Base-by-base conservation (phyloP, 2,797 vertebrate genomes). In the Danio choprae region DNA sequence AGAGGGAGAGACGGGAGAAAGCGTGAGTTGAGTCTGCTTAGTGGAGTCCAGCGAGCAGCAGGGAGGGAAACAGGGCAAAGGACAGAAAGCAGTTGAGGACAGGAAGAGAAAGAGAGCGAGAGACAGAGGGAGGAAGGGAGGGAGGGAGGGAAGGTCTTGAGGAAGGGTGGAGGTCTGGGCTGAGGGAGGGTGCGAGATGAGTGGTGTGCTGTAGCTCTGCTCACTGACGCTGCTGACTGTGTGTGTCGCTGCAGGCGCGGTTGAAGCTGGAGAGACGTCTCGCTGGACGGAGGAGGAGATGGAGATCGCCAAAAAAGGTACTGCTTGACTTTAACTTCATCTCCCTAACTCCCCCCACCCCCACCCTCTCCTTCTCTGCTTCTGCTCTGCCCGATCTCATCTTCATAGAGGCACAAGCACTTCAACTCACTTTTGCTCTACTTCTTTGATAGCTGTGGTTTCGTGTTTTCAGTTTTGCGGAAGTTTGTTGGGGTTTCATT, bases 241-340 rank as follows among this genome's bases (percentile, higher is more conserved):
- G 59, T 80, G 63, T 82, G 51, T 73, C 15, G 22, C 91, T 94
- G 93, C 93, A 95, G 96, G 95, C 91, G 91, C 94, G 76, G 86
- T 95, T 80, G 98, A 99, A 90, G 94, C 96, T 76, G 97, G 97
- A 88, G 98, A 99, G 92, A 98, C 97, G 86, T 99, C 97, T 88
- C 96, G 98, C 90, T 99, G 98, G 98, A 99, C 98, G 85, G 98
- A 99, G 93, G 98, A 99, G 93, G 98, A 99, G 94, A 99, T 99
- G 98, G 98, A 99, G 93, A 95, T 99, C 56, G 98, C 98, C 90
- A 99, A 99, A 94, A 98, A 99, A 96, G 98, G 98, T 99, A 92
- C 93, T 82, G 46, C 44, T 88, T 71, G 58, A 13, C 10, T 60
- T 81, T 68, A 78, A 64, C 60, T 69, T 76, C 63, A 16, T 80